These are phyloP conservation scores for Ceratina calcarata DNA, from an alignment of 1,140 invertebrate genomes.

Conservation along the genomic window DNA sequence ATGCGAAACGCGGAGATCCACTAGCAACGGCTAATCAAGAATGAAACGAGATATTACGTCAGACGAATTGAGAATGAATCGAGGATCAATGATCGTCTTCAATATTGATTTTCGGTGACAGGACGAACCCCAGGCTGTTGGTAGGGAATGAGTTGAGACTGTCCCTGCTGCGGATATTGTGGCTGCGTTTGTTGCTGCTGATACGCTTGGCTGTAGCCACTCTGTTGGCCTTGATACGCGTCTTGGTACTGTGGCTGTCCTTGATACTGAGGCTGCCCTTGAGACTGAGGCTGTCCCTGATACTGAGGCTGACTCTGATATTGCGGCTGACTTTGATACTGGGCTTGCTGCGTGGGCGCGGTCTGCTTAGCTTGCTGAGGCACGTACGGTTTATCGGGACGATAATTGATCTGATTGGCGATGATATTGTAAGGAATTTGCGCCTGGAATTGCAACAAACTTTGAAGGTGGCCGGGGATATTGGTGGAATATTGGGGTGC, in stretches of 20 bases:
- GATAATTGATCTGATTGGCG: conserved; percentile 73
- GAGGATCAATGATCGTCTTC: conserved; percentile 19
- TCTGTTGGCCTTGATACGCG: conserved; percentile 42
- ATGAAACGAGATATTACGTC: not conserved
- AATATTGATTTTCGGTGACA: conserved; percentile 74
- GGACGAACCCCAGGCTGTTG: conserved; percentile 61
- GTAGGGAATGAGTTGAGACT: not conserved
- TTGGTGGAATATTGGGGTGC: conserved; percentile 75
- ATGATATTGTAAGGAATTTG: conserved; percentile 77
- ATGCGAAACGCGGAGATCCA: not conserved
- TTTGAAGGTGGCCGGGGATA: conserved; percentile 68
- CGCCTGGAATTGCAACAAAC: conserved; percentile 73
- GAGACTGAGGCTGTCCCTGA: conserved; percentile 18
- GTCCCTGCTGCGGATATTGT: not conserved
- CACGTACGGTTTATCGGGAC: conserved; percentile 73
- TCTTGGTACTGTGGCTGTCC: conserved; percentile 30
- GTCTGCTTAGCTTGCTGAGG: conserved; percentile 67
- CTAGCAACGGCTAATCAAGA: not conserved
- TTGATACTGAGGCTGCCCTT: not conserved
- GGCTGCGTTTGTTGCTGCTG: not conserved
- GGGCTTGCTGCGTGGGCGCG: conserved; percentile 29
- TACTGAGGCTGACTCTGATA: conserved; percentile 31
- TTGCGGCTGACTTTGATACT: conserved; percentile 46
- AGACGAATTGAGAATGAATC: not conserved
- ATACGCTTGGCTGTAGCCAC: conserved; percentile 23